These are phyloP conservation scores for Hypsibius dujardini DNA, from an alignment of 1,140 invertebrate genomes.

Conservation along the genomic window DNA sequence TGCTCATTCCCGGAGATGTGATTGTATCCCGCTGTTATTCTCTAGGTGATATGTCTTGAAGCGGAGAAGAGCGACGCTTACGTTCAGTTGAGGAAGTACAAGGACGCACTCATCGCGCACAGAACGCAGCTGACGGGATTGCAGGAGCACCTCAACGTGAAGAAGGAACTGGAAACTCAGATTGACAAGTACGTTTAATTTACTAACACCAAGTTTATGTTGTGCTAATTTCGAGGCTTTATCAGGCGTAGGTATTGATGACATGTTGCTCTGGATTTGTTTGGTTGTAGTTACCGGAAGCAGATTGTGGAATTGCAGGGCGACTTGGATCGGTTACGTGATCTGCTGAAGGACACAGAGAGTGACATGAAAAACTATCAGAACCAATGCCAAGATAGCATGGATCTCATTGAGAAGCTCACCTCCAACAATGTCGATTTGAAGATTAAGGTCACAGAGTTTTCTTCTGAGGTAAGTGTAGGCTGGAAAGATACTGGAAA, in stretches of 20 bases:
- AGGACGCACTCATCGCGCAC: not conserved
- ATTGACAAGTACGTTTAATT: conserved; percentile 11
- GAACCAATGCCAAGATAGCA: conserved; percentile 5
- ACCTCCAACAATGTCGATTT: conserved; percentile 16
- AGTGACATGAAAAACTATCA: not conserved
- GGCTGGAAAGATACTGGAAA: too few relatives aligned
- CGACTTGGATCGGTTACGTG: conserved; percentile 14
- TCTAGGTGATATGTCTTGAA: conserved; percentile 12
- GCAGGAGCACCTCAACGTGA: not conserved
- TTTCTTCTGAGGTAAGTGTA: conserved; percentile 17
- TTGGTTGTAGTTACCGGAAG: not conserved
- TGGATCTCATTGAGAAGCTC: conserved; percentile 11
- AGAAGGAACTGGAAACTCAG: not conserved
- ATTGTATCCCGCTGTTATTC: too few relatives aligned
- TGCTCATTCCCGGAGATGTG: too few relatives aligned
- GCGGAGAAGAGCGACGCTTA: not conserved
- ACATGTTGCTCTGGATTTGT: not conserved
- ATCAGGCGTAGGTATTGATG: not conserved
- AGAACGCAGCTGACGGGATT: not conserved
- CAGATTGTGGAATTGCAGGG: conserved; percentile 6
- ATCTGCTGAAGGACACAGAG: conserved; percentile 13
- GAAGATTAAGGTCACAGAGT: not conserved
- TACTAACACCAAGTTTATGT: not conserved
- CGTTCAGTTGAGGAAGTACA: not conserved
- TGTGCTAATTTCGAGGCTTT: conserved; percentile 5